Evolutionary conservation across 2,797 vertebrate genomes (phyloP), one percentile per base, ranked within the genome.

Genomic region (Xiphophorus birchmanni): DNA sequence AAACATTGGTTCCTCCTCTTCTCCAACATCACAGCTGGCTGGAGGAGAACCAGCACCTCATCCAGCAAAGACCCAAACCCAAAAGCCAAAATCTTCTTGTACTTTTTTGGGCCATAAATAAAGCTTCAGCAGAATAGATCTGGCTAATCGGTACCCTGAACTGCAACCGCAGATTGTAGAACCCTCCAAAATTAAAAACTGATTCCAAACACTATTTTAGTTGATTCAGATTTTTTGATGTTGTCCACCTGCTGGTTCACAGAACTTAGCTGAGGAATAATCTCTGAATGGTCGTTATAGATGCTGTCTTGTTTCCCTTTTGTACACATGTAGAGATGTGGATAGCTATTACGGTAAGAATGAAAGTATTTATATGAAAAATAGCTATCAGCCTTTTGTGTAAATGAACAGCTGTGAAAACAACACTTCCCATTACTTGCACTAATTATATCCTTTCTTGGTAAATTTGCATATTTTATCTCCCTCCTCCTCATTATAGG

Each of bases 351-450:
- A 44, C 26, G 26, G 40, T 40, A 44, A 26, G 67, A 71, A 44
- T 69, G 65, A 73, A 45, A 75, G 85, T 82, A 77, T 92, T 93
- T 90, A 90, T 44, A 54, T 87, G 94, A 60, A 72, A 80, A 87
- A 88, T 78, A 89, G 86, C 89, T 90, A 84, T 89, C 92, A 91
- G 88, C 74, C 93, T 88, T 93, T 92, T 94, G 91, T 89, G 87
- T 88, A 94, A 94, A 94, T 89, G 87, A 93, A 91, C 92, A 96
- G 91, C 94, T 96, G 95, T 95, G 95, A 95, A 95, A 95, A 96
- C 92, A 96, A 88, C 87, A 93, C 93, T 89, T 95, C 86, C 92
- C 89, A 93, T 96, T 93, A 95, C 92, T 81, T 95, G 85, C 90
- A 91, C 90, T 94, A 95, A 96, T 96, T 96, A 94, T 94, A 94